A percentile compares a stretch with the other conserved stretches of the same genome.
These are phyloP conservation scores for Carcharodon carcharias DNA, from an alignment of 2,797 vertebrate species.

Conservation along the genomic window DNA sequence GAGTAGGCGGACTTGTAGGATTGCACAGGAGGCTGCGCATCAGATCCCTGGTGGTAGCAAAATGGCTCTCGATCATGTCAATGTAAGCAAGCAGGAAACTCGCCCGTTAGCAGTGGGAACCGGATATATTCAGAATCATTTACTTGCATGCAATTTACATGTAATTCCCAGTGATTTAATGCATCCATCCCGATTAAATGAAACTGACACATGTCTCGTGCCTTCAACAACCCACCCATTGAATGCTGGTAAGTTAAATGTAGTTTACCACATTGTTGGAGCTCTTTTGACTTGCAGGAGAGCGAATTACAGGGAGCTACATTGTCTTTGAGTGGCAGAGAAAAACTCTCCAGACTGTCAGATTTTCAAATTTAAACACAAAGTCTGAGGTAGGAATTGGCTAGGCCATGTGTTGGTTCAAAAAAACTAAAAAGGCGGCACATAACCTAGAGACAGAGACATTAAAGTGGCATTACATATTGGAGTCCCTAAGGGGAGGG, in stretches of 20 bases:
- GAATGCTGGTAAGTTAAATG: background rate
- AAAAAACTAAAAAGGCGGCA: background rate
- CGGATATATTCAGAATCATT: background rate
- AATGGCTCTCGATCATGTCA: too few species aligned
- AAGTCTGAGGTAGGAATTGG: background rate
- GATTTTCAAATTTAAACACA: too few species aligned
- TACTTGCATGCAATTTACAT: background rate
- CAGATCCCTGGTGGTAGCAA: background rate
- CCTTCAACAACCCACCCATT: too few species aligned
- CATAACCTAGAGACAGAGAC: background rate
- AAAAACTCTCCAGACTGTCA: too few species aligned
- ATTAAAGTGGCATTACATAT: too few species aligned
- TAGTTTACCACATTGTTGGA: background rate
- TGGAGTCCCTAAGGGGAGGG: too few species aligned
- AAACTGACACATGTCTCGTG: background rate
- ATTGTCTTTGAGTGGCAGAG: too few species aligned
- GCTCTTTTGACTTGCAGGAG: background rate
- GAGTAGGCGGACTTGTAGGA: too few species aligned
- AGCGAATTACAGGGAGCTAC: background rate
- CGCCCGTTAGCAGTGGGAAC: background rate
- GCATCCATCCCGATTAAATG: background rate
- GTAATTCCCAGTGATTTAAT: background rate
- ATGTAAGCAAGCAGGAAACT: background rate
- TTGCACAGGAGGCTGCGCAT: background rate
- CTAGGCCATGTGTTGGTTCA: background rate